phyloP scores from a whole-genome alignment of 2,888 invertebrate genomes.

The Lycocerus yunnanus region DNA sequence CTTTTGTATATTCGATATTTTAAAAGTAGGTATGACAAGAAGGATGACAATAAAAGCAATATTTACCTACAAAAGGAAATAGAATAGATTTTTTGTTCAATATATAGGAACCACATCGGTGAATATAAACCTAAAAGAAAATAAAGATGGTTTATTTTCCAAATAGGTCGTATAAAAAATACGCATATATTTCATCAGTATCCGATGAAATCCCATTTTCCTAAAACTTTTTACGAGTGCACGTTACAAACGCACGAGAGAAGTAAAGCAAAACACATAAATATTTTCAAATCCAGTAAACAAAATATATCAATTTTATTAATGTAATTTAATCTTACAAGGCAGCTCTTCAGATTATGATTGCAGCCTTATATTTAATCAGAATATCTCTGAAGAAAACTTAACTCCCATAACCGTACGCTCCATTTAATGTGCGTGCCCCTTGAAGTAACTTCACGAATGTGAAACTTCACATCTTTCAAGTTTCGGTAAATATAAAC shows the following conservation, averaged over 20 bases:
- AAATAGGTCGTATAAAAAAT: constrained; percentile 35
- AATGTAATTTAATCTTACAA: constrained; percentile 33
- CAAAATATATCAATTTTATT: constrained; percentile 35
- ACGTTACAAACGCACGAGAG: constrained; percentile 23
- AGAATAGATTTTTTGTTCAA: constrained; percentile 28
- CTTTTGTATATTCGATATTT: constrained; percentile 33
- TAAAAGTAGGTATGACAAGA: constrained; percentile 29
- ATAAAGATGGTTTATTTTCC: constrained; percentile 34
- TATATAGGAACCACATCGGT: constrained; percentile 26
- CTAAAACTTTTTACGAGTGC: constrained; percentile 36
- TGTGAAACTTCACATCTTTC: constrained; percentile 6
- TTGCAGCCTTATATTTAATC: constrained; percentile 32
- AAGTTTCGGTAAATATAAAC: constrained; percentile 18
- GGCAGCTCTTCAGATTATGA: constrained; percentile 32
- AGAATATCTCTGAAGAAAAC: constrained; percentile 25
- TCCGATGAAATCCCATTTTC: constrained; percentile 35
- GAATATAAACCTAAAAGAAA: constrained; percentile 32
- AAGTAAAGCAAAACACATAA: constrained; percentile 35
- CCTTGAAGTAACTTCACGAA: constrained; percentile 18
- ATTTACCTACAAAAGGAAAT: constrained; percentile 30
- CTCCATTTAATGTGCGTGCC: constrained; percentile 30
- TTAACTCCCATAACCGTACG: constrained; percentile 27
- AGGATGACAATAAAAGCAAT: constrained; percentile 29
- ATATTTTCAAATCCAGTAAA: constrained; percentile 39
- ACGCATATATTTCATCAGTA: constrained; percentile 37